These are phyloP conservation scores for Gryllus bimaculatus DNA, from an alignment of 1,140 invertebrate species.

Conservation along the genomic window DNA sequence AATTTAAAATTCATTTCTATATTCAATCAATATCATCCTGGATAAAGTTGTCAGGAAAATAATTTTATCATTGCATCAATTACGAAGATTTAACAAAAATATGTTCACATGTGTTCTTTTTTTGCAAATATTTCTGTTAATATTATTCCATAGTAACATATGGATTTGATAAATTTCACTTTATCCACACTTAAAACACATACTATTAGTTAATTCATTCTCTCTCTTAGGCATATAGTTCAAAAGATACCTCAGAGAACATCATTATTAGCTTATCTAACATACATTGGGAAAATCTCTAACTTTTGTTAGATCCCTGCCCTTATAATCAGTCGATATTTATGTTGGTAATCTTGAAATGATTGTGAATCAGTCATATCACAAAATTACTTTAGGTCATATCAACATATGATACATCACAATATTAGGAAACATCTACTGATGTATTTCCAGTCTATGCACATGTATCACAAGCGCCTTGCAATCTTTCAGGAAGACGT, in stretches of 20 bases:
- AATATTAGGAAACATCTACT: neutral
- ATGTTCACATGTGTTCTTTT: neutral
- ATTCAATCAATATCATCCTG: slow-evolving; percentile 5
- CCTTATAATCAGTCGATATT: neutral
- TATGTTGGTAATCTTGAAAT: neutral
- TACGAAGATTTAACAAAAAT: neutral
- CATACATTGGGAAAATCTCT: neutral
- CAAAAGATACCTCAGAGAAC: neutral
- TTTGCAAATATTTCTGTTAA: neutral
- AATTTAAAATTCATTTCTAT: neutral
- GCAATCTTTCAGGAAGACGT: neutral
- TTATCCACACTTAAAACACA: neutral
- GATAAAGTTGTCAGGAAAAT: neutral
- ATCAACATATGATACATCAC: neutral
- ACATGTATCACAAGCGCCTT: neutral
- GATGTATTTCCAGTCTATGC: neutral
- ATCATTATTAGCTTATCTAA: neutral
- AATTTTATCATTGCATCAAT: neutral
- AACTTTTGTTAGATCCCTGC: neutral
- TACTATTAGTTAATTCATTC: neutral
- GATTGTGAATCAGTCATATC: neutral
- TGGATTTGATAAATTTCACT: neutral
- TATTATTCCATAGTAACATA: neutral
- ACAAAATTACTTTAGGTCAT: neutral
- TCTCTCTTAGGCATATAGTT: neutral